Base-by-base conservation (phyloP, 2,888 invertebrate genomes). In the Eucera pruinosa region DNA sequence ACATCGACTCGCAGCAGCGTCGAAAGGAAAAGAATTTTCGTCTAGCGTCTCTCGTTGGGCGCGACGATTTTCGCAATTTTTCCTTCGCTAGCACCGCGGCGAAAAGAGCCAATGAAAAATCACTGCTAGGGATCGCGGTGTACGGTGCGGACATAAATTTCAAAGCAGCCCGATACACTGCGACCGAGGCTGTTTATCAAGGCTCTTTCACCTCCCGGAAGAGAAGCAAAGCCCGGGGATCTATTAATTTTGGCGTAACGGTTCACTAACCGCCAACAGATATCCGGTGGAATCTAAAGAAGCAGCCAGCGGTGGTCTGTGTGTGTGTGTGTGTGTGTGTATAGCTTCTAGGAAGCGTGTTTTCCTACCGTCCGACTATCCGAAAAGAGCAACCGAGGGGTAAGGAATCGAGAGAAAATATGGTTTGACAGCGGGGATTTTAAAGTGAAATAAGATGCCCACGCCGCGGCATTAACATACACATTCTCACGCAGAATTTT, bases 101-200 rank as follows among this genome's bases (percentile, higher is more conserved):
- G 81, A n/a, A 86, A 81, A 67, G 72, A 72, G 74, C 66, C 84
- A 80, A 86, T 89, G 89, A 90, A 90, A 90, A 89, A 90, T 90
- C 85, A 78, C 81, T 65, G 81, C 67, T 76, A 78, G 66, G 60
- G 62, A 80, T 81, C 75, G 84, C 84, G 85, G 87, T 81, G 73
- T 84, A 82, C 79, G 82, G 82, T 72, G 73, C 81, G 84, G 75
- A 87, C 88, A 89, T 90, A 90, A 90, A 90, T 90, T 89, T 84
- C 80, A 71, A 80, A 79, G 80, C 64, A 72, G 61, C 52, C 81
- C 81, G 85, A 86, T 84, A 86, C 81, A 83, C 78, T 62, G 76
- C 43, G 65, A 30, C 39, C 79, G 39, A 23, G 71, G 84, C 81
- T 90, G 90, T 90, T 90, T 90, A 90, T 90, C 90, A 89, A 84